A percentile compares a stretch with the other conserved stretches of the same genome.
phyloP scores from a whole-genome alignment of 2,797 vertebrate species.

The Gambusia yucatana region DNA sequence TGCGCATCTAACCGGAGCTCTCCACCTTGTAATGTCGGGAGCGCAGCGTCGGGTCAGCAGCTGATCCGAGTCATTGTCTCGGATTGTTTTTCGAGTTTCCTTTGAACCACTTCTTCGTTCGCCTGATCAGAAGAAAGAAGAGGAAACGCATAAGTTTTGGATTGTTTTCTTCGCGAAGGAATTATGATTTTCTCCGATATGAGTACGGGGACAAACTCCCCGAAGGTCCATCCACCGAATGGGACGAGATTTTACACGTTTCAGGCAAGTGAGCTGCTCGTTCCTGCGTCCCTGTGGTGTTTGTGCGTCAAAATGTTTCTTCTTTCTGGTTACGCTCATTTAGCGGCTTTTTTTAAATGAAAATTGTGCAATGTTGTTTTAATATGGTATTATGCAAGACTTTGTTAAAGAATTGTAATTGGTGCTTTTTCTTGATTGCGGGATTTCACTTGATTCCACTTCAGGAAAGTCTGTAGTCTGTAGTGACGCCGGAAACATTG shows the following conservation, averaged over 20 bases:
- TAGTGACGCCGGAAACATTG: neutral
- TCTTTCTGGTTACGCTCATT: neutral
- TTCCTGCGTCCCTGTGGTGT: neutral
- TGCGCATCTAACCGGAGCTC: constrained; percentile 39
- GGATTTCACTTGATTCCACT: neutral
- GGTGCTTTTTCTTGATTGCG: constrained; percentile 28
- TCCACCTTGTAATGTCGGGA: constrained; percentile 49
- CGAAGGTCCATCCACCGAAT: constrained; percentile 96
- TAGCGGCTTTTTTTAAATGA: neutral
- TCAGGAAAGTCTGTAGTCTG: neutral
- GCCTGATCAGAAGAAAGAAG: neutral
- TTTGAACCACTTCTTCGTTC: neutral
- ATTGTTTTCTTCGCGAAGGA: constrained; percentile 80
- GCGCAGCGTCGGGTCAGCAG: constrained; percentile 48
- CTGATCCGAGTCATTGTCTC: constrained; percentile 44
- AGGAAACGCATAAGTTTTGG: constrained; percentile 80
- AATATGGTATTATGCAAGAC: neutral
- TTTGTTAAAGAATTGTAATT: constrained; percentile 9
- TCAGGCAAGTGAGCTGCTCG: constrained; percentile 88
- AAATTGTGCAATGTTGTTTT: neutral
- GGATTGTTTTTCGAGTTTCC: constrained; percentile 16
- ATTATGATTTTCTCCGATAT: constrained; percentile 99
- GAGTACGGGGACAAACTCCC: constrained; percentile 93
- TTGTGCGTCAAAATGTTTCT: neutral
- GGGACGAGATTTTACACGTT: constrained; percentile 97